Evolutionary conservation across 1,140 invertebrate genomes (phyloP).

Genomic region (Lasioglossum baleicum): DNA sequence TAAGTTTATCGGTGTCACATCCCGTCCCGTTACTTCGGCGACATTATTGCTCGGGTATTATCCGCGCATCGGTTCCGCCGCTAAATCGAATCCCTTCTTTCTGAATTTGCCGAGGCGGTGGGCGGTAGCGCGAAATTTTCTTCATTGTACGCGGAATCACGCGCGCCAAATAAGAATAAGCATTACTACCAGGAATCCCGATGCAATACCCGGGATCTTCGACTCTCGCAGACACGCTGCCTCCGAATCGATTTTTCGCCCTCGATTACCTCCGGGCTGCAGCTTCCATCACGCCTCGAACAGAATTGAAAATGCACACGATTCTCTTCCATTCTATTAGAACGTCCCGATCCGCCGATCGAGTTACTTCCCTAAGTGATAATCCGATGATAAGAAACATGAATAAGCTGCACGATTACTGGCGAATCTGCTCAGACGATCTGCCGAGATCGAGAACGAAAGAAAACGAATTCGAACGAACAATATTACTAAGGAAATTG

Average conservation of each 20-base stretch:
- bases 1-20: background rate
- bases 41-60: slow-evolving; percentile 4
- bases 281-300: background rate
- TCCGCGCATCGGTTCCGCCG: background rate
- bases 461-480: too few relatives aligned
- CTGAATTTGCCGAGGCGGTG: background rate
- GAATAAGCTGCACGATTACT: too few relatives aligned
- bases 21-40: background rate
- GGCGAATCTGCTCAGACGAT: too few relatives aligned
- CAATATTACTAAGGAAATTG: too few relatives aligned
- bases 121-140: background rate
- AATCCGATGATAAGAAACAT: too few relatives aligned
- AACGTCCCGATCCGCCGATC: background rate
- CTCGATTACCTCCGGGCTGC: background rate
- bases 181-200: background rate
- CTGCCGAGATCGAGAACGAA: too few relatives aligned
- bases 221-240: background rate
- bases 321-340: background rate
- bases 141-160: background rate
- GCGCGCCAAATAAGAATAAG: too few relatives aligned
- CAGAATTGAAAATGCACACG: background rate
- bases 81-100: background rate
- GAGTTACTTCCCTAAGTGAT: too few relatives aligned
- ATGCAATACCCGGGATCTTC: background rate
- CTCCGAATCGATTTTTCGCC: background rate